Percentiles rank a stretch among this genome's conserved stretches.
Conservation (phyloP, 1,140 invertebrate species). For the Stegodyphus dumicola region DNA sequence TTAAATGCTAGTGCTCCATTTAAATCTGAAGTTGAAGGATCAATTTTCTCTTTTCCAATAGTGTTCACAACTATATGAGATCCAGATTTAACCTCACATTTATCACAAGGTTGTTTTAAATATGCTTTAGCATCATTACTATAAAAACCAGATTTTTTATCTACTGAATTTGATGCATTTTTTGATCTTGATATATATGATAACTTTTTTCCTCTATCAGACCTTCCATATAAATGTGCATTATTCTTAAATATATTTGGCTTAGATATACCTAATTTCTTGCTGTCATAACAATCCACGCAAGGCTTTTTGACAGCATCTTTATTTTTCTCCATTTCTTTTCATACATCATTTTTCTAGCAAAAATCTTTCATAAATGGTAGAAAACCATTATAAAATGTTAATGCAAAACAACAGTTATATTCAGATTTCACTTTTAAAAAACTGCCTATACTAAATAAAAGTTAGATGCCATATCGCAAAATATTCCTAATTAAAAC, state of each 20-base stretch:
- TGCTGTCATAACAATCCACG: conserved; percentile 8
- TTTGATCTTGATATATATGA: conserved; percentile 34
- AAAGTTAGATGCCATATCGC: no score
- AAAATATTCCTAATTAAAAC: no score
- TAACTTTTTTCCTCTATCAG: conserved; percentile 1
- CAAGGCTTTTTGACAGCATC: conserved; percentile 16
- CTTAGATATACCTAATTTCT: conserved; percentile 18
- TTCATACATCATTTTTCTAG: conserved; percentile 30
- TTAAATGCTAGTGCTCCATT: conserved; percentile 44
- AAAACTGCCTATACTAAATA: no score
- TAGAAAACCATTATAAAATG: neutral
- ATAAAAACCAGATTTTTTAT: conserved; percentile 33
- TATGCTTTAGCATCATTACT: conserved; percentile 11
- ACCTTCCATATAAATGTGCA: conserved; percentile 3
- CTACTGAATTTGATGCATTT: conserved; percentile 19
- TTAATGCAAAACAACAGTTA: no score
- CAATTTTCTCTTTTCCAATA: neutral
- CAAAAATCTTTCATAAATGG: conserved; percentile 1
- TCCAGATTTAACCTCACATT: conserved; percentile 15
- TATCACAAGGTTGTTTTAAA: conserved; percentile 42
- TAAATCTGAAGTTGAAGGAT: neutral
- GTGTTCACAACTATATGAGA: conserved; percentile 24
- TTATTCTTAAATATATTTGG: conserved; percentile 22
- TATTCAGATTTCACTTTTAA: no score
- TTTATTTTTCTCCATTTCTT: conserved; percentile 32